Base-by-base conservation (phyloP, 1,140 invertebrate genomes). In the Drosophila burlai region DNA sequence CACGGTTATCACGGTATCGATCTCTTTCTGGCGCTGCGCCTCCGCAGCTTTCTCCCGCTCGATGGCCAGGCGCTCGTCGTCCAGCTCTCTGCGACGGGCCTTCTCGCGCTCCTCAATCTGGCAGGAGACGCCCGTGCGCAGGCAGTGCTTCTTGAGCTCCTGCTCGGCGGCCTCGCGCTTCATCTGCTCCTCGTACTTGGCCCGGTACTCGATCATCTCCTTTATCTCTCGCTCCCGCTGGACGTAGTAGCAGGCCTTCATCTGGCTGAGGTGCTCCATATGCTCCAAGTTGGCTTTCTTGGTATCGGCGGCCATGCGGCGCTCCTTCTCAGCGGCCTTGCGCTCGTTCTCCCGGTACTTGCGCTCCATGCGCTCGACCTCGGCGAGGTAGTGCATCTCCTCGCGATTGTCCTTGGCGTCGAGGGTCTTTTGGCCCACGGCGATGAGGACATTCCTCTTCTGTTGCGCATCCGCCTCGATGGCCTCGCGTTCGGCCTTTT, bases 341-440 rank as follows among this genome's bases (percentile, higher is more conserved):
- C 81, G 65, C 59, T 90, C 85, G 16, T 84, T 60, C 10, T 80
- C 24, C 29, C 85, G 69, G 57, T 90, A 90, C 4, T 76, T 81
- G n/a, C 85, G 72, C 67, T 90, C 85, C 2, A 90, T 38, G 0
- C 79, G 78, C 18, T 90, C 85, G 24, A 75, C 79, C 31, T 90
- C 85, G 24, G 86, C 78, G 1, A 90, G 59, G 42, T 74, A 81
- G 15, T 83, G 85, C 85, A 90, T 85, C 60, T 90, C 82, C n/a
- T 90, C 85, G 8, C 78, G 85, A 64, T 90, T 90, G 18, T 52
- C 74, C 54, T 80, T 81, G 18, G 85, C 75, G 16, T 90, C 81
- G 31, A 90, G 64, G 2, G 81, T 76, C 76, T 90, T 90, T 16
- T 90, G 81, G 24, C 89, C 85, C 1, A 80, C 61, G 2, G 72